Evolutionary conservation across 1,140 invertebrate species (phyloP).

Genomic region (Mizuhopecten yessoensis): DNA sequence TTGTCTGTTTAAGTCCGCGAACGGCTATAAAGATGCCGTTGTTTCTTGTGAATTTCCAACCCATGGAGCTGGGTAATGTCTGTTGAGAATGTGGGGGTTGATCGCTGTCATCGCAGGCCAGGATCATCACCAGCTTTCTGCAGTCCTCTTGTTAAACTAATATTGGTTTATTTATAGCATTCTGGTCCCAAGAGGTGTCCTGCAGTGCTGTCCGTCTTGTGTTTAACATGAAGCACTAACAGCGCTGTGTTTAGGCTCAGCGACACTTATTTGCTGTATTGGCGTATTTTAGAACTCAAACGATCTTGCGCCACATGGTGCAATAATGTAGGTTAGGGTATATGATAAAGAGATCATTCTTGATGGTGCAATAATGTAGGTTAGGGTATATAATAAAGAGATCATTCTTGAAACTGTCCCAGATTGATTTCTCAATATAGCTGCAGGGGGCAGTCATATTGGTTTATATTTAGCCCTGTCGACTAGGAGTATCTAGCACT

Average conservation of each 20-base stretch:
- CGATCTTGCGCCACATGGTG: neutral
- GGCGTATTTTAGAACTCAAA: neutral
- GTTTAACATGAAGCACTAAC: neutral
- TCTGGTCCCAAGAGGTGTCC: neutral
- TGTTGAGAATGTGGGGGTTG: no score
- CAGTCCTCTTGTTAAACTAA: no score
- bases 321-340: neutral
- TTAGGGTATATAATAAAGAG: neutral
- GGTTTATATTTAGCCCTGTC: constrained; percentile 57
- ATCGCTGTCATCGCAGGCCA: no score
- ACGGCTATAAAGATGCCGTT: no score
- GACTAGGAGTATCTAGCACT: neutral
- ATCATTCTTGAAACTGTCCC: neutral
- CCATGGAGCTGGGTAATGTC: no score
- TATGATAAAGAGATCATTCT: neutral
- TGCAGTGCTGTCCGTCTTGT: neutral
- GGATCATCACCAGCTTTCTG: no score
- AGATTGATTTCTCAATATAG: neutral
- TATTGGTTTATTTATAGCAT: no score
- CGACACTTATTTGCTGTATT: neutral
- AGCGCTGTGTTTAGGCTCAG: neutral
- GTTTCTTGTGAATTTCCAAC: no score
- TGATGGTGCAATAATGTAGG: neutral
- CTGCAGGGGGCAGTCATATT: constrained; percentile 52
- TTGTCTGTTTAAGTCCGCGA: no score